Base-by-base conservation (phyloP, 2,888 invertebrate genomes). In the Noctua janthina region DNA sequence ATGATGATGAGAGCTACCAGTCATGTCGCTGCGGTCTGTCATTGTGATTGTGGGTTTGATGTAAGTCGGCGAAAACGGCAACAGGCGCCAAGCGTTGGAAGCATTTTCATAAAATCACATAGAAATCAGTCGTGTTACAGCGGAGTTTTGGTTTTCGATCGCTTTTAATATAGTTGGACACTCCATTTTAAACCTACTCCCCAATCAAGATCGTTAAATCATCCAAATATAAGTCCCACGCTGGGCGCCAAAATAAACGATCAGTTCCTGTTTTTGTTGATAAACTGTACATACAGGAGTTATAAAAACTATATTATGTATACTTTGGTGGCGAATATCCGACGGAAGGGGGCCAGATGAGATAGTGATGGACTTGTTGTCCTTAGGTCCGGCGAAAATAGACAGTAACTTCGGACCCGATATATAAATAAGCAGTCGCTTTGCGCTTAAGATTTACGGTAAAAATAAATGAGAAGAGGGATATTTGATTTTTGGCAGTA, bases 181-280 rank as follows among this genome's bases (percentile, higher is more conserved):
- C 49, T 83, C n/a, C 59, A 76, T 62, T 73, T 13, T 0, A 17
- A 74, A 64, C 20, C 11, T 74, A 64, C 49, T 84, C 76, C 35
- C 10, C 20, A 74, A 49, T 70, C 49, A 71, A 68, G 70, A 72
- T 84, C 75, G 17, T 78, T n/a, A 78, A 82, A 39, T 20, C 1
- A 46, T 81, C 64, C 39, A 51, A 51, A 71, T 70, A 83, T 56
- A 69, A 49, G 84, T 43, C 82, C 85, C 86, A 72, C 76, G 85
- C 71, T 82, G 90, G 89, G 89, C 89, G 90, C 89, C 91, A 91
- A 87, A 13, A 75, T 88, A 87, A 91, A 87, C 88, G 54, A 35
- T 35, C 43, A 43, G 72, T 84, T 88, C 88, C 88, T 88, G 84
- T 90, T 88, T 49, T 76, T 80, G 74, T 78, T 74, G 69, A 69